Percentiles rank a stretch among this genome's conserved stretches.
phyloP scores from a whole-genome alignment of 2,888 invertebrate genomes.

The Apamea monoglypha region DNA sequence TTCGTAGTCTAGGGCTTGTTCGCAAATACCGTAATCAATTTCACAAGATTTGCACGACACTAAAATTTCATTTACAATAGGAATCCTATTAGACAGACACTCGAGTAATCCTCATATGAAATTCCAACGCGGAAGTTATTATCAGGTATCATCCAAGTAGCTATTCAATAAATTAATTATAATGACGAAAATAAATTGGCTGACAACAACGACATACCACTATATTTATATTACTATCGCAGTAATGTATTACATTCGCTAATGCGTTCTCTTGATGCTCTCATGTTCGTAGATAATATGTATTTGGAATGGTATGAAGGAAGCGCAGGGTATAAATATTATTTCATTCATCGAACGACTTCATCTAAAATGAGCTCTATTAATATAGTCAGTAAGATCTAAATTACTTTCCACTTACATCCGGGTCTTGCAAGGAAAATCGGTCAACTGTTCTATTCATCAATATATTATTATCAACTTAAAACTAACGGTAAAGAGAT shows the following conservation, averaged over 20 bases:
- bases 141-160: not conserved
- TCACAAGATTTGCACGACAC: conserved; percentile 13
- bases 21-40: conserved; percentile 30
- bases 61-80: conserved; percentile 9
- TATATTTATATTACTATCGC: conserved; percentile 43
- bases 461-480: conserved; percentile 44
- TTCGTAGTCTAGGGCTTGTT: conserved; percentile 35
- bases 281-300: conserved; percentile 40
- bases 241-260: conserved; percentile 46
- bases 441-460: conserved; percentile 45
- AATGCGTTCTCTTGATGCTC: conserved; percentile 57
- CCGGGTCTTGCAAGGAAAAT: conserved; percentile 37
- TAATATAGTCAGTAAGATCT: conserved; percentile 10
- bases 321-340: conserved; percentile 43
- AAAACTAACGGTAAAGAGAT: conserved; percentile 33
- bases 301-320: conserved; percentile 47
- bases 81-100: conserved; percentile 7
- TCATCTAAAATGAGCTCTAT: conserved; percentile 38
- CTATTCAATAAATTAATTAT: conserved; percentile 8
- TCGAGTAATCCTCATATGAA: not conserved
- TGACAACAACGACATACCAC: conserved; percentile 26
- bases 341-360: conserved; percentile 35
- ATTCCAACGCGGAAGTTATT: not conserved
- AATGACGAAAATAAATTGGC: conserved; percentile 34
- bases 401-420: conserved; percentile 13